Base-by-base conservation (phyloP, 2,797 vertebrate genomes). In the Lagodon rhomboides region DNA sequence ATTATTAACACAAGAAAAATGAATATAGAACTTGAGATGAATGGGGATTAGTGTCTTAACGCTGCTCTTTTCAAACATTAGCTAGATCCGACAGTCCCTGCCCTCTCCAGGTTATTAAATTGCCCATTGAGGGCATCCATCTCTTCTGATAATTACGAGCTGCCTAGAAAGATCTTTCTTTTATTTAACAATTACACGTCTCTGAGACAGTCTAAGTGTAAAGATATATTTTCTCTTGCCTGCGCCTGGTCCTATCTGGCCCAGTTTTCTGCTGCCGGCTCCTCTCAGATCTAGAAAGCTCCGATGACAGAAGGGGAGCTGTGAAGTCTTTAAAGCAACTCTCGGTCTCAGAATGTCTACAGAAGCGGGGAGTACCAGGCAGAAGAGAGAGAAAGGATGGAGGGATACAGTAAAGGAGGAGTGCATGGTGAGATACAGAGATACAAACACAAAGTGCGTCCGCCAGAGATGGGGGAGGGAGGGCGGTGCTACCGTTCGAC, bases 181-280 rank as follows among this genome's bases (percentile, higher is more conserved):
- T 91, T 89, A 84, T 90, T 93, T 84, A 91, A 88, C 89, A 87
- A 91, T 85, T 88, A 87, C 67, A 75, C 66, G 87, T 87, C 83
- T 89, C 58, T 38, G 54, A 89, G 82, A 83, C 69, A 54, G 79
- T 79, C 60, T 82, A 71, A 86, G 86, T 80, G 70, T 75, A 77
- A 72, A 85, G 83, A 82, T 82, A 65, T 86, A 85, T 89, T 90
- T 84, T 85, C 47, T 85, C 59, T 64, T 34, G 47, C 61, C 75
- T 62, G 27, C 80, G 82, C 77, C 73, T 77, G 50, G 59, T 79
- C 89, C 75, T 87, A 81, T 90, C 84, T 92, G 90, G 87, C 84
- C 89, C 89, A 91, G 80, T 91, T 93, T 90, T 74, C 84, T 30
- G 50, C 84, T 67, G 78, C 77, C 79, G 77, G 82, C 76, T 80